Percentiles rank a stretch among this genome's conserved stretches.
These are phyloP conservation scores for Scophthalmus maximus DNA, from an alignment of 2,113 vertebrate genomes.

Conservation along the genomic window DNA sequence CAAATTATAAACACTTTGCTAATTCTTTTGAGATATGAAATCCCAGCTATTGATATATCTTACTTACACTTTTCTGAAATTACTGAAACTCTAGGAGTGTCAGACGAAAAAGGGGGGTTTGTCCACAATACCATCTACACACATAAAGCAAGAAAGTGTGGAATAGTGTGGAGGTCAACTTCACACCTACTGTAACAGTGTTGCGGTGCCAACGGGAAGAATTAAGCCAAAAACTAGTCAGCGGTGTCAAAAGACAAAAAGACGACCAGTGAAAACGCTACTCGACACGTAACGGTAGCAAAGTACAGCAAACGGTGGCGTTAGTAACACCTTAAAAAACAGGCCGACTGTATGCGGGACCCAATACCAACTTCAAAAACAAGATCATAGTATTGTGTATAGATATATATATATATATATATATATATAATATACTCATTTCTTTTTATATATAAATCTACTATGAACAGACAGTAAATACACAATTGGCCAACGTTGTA, in stretches of 20 bases:
- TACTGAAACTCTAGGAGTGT: neutral
- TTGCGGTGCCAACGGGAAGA: constrained; percentile 34
- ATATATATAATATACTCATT: constrained; percentile 86
- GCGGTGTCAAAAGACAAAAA: constrained; percentile 52
- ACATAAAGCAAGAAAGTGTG: neutral
- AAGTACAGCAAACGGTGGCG: constrained; percentile 69
- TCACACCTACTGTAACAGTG: constrained; percentile 42
- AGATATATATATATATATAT: constrained; percentile 84
- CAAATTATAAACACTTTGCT: neutral
- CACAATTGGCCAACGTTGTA: constrained; percentile 83
- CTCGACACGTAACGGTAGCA: constrained; percentile 56
- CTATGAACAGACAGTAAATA: constrained; percentile 88
- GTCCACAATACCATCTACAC: neutral
- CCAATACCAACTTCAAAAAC: constrained; percentile 76
- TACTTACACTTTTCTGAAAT: constrained; percentile 5
- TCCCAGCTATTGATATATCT: neutral
- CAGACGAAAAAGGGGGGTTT: constrained; percentile 4
- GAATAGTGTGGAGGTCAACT: constrained; percentile 14
- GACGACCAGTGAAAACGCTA: constrained; percentile 66
- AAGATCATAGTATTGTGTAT: constrained; percentile 78
- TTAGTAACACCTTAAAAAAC: constrained; percentile 61
- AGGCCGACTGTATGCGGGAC: constrained; percentile 39
- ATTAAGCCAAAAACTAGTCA: constrained; percentile 31
- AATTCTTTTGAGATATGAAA: neutral
- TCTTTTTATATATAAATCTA: constrained; percentile 87